A percentile compares a stretch with the other conserved stretches of the same genome.
Evolutionary conservation across 2,113 vertebrate species (phyloP).

Genomic region (Gymnarchus niloticus): DNA sequence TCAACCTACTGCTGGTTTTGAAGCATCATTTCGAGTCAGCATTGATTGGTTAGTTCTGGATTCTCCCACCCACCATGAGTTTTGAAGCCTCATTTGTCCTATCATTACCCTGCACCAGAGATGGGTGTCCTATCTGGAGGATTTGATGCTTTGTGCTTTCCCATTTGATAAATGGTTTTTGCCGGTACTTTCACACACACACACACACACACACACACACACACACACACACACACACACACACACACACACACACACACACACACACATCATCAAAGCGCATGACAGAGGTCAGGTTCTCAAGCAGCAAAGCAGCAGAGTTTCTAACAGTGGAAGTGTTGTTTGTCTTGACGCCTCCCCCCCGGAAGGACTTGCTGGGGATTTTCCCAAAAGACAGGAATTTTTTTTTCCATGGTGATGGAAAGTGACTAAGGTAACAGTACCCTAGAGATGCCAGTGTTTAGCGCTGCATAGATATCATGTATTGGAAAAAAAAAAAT

Average conservation of each 20-base stretch:
- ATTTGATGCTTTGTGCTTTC: not conserved
- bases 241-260: not conserved
- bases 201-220: not conserved
- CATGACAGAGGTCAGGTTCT: not conserved
- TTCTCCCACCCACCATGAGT: no score
- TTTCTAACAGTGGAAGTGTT: not conserved
- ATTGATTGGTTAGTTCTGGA: no score
- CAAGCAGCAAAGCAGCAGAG: not conserved
- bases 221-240: not conserved
- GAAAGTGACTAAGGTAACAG: conserved; percentile 4
- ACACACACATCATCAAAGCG: not conserved
- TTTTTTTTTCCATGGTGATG: not conserved
- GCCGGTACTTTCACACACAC: not conserved
- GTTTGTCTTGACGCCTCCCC: not conserved
- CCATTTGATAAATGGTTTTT: not conserved
- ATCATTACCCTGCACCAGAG: no score
- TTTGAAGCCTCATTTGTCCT: no score
- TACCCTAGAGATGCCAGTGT: not conserved
- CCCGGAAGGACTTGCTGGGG: not conserved
- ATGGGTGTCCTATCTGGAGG: not conserved
- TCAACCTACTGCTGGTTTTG: no score
- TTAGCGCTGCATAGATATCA: not conserved
- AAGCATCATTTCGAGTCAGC: no score
- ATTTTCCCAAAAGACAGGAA: conserved; percentile 4
- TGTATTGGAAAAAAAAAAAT: not conserved